Base-by-base conservation (phyloP, 2,797 vertebrate genomes). In the Falco naumanni region DNA sequence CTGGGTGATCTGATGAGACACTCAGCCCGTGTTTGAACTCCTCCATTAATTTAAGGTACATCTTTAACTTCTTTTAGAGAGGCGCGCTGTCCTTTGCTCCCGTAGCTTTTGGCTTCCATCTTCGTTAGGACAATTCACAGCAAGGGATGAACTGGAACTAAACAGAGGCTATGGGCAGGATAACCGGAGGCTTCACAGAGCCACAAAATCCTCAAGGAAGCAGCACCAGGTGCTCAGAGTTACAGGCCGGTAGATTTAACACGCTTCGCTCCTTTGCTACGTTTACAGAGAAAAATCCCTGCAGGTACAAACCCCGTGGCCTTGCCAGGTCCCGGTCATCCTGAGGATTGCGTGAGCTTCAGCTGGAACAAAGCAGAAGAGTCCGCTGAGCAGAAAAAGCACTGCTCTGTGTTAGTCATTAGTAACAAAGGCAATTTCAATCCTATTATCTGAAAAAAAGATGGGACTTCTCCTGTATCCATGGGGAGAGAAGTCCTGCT, bases 11-110 rank as follows among this genome's bases (percentile, higher is more conserved):
- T 37, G 59, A 57, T 47, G 43, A 63, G 74, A 71, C 1, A 1
- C 16, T 5, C 17, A 24, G 31, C 34, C 71, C 39, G 37, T 12
- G 31, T 34, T n/a, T n/a, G 33, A 87, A 64, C 13, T 16, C 33
- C 39, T 61, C 63, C 16, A 17, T 51, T 59, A 29, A 51, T 47
- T 84, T 29, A 31, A 91, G 25, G 31, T 24, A 53, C 0, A 0
- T 6, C 69, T 53, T 21, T 11, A 54, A 69, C 16, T 57, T 59
- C 51, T 87, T 79, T 54, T 22, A 15, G n/a, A 60, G 65, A 74
- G 66, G 6, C 1, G 0, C 0, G 0, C 24, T 15, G 51, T 66
- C 70, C 48, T 84, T 81, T 28, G 48, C 59, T 78, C 47, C 43
- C 1, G 1, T 13, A 69, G 37, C 50, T 90, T 91, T 80, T 56